phyloP scores from a whole-genome alignment of 2,113 vertebrate genomes.

The Phrynocephalus versicolor region DNA sequence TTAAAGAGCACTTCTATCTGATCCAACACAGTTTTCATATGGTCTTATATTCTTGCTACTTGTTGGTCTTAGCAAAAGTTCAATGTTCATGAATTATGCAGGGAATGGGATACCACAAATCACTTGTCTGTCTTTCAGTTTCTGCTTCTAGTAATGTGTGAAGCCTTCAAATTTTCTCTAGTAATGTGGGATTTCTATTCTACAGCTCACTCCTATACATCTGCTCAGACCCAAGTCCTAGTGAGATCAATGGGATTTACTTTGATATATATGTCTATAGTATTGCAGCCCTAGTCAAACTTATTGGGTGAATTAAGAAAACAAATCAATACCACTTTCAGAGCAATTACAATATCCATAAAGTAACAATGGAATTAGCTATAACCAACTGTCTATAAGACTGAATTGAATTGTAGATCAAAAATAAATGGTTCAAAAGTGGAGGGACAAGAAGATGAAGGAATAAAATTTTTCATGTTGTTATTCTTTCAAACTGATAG shows the following conservation, averaged over 20 bases:
- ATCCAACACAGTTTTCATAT: too few species aligned
- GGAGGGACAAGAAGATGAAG: neutral
- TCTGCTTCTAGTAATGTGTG: neutral
- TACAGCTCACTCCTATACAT: neutral
- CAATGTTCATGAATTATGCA: too few species aligned
- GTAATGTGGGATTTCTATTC: neutral
- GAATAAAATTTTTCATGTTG: neutral
- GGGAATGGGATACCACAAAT: neutral
- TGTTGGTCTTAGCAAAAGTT: too few species aligned
- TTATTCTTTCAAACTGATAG: neutral
- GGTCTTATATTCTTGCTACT: too few species aligned
- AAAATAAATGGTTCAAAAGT: neutral
- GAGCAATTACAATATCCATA: neutral
- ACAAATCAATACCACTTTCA: conserved; percentile 21
- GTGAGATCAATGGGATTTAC: neutral
- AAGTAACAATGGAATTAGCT: neutral
- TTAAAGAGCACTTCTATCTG: too few species aligned
- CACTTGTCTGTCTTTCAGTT: neutral
- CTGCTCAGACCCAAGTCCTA: neutral
- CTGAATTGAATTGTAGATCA: neutral
- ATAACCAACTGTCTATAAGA: neutral
- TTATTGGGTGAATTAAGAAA: conserved; percentile 2
- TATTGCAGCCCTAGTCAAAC: neutral
- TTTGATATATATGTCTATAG: neutral
- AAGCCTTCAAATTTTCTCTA: neutral